Base-by-base conservation (phyloP, 53 echinoderm and acorn worm genomes). In the Crossaster papposus region DNA sequence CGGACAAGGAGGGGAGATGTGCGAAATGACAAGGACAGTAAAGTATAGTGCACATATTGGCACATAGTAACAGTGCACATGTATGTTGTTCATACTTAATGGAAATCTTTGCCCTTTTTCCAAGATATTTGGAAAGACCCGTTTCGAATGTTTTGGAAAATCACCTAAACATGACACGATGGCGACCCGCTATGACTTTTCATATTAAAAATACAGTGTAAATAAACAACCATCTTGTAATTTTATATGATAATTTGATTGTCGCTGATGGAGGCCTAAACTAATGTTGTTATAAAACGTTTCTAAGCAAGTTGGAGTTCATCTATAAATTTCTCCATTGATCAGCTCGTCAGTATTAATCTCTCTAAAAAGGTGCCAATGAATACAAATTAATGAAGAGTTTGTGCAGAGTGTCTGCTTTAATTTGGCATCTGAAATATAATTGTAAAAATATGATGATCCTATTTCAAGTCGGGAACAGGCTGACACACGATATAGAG, bases 361-460 rank as follows among this genome's bases (percentile, higher is more conserved):
- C 51, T 51, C 51, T 79, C 79, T 51, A 30, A 30, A 79, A 79
- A 44, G 79, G 30, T 81, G 81, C 58, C 30, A 3, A 34, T 62
- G 31, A 62, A 81, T 58, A 81, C 81, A 51, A 22, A 55, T 33
- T 55, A 81, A 81, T 62, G 22, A 32, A 62, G 15, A 62, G 55
- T 55, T 55, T 55, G n/a, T 58, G 65, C 34, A 36, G 23, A 82
- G 68, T 65, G 82, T 82, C 82, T 37, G 65, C 68, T 30, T 68
- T 65, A 82, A 82, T 82, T 65, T 82, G 28, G 33, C 74, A 15
- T 73, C 74, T 34, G 70, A 70, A 70, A 68, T 18, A 17, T 58
- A 31, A 55, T 34, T 20, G 22, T 14, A 58, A 58, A 58, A 58
- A 55, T 32, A 37, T 34, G 44, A 83, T 38, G 26, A 44, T 63